Evolutionary conservation across 2,797 vertebrate species (phyloP).

Genomic region (Champsocephalus gunnari): DNA sequence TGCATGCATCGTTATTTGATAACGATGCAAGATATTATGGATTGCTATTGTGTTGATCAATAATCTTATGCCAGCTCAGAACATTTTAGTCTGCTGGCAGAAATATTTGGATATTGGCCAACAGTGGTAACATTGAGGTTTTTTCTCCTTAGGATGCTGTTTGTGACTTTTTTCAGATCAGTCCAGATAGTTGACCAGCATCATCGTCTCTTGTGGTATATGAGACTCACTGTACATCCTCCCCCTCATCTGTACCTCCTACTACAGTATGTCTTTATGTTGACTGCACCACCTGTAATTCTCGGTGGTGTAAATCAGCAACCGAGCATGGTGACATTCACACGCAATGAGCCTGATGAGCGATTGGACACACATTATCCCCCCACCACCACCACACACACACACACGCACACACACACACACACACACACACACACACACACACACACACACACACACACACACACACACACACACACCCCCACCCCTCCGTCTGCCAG

Average conservation of each 20-base stretch:
- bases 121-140: neutral
- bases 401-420: no score
- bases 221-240: neutral
- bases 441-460: no score
- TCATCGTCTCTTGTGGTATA: neutral
- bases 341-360: conserved; percentile 53
- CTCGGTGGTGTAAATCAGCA: conserved; percentile 39
- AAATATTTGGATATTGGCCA: neutral
- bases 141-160: neutral
- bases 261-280: conserved; percentile 3
- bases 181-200: neutral
- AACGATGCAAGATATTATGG: conserved; percentile 3
- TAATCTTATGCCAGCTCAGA: neutral
- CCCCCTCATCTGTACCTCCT: neutral
- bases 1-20: neutral
- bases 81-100: neutral
- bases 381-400: no score
- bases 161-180: neutral
- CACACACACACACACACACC: no score
- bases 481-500: neutral
- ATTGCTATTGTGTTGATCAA: neutral
- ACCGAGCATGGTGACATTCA: conserved; percentile 49
- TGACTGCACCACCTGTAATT: conserved; percentile 25
- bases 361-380: conserved; percentile 15
- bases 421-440: no score